These are phyloP conservation scores for Trisateles emortualis DNA, from an alignment of 2,888 invertebrate genomes.

Conservation along the genomic window DNA sequence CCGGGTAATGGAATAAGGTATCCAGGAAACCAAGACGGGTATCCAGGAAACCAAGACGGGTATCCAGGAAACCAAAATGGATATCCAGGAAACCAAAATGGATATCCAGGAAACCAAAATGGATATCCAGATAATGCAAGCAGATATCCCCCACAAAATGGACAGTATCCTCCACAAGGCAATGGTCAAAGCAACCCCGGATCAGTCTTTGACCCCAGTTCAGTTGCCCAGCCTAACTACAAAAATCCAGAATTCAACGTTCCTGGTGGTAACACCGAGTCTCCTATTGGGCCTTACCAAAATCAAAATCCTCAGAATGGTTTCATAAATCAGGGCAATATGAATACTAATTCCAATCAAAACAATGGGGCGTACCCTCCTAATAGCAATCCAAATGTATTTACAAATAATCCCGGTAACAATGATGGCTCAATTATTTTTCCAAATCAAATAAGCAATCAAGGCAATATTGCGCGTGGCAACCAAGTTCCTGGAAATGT, in stretches of 20 bases:
- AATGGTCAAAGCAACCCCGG: conserved; percentile 19
- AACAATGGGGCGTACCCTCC: conserved; percentile 10
- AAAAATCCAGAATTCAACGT: conserved; percentile 19
- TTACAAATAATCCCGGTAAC: conserved; percentile 5
- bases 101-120: conserved; percentile 11
- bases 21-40: conserved; percentile 17
- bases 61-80: not conserved
- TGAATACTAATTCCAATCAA: conserved; percentile 6
- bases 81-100: conserved; percentile 10
- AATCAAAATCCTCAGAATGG: conserved; percentile 27
- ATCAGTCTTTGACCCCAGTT: no score
- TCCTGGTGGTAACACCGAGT: conserved; percentile 12
- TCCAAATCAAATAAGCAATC: conserved; percentile 13
- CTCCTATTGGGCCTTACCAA: not conserved
- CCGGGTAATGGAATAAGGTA: conserved; percentile 14
- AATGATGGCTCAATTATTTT: conserved; percentile 10
- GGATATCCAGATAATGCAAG: not conserved
- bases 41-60: not conserved
- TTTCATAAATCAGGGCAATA: conserved; percentile 12
- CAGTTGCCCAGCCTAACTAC: not conserved
- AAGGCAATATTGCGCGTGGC: conserved; percentile 5
- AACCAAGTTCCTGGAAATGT: conserved; percentile 14
- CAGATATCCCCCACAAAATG: conserved; percentile 9
- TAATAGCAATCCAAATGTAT: no score
- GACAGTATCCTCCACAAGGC: conserved; percentile 20